Evolutionary conservation across 1,140 invertebrate species (phyloP), one percentile per base, ranked within the genome.

Genomic region (Anadara kagoshimensis): DNA sequence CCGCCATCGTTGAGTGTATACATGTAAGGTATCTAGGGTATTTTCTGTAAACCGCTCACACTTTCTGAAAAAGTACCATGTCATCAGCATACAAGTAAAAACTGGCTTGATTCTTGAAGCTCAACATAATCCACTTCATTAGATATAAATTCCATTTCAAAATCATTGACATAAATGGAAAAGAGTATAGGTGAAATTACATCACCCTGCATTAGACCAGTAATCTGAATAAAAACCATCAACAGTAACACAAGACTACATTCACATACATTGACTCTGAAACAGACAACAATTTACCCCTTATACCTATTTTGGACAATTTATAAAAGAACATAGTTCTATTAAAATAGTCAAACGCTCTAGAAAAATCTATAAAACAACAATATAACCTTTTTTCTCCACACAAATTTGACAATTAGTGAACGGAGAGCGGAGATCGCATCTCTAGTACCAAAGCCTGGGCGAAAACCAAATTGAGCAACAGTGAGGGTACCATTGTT

Each of bases 131-230:
- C 16, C 20, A 20, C 12, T 22, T 44, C 2, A n/a, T n/a, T 59
- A 20, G 8, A 18, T 26, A 26, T 20, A 47, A 45, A 49, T 26
- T 59, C 20, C 29, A n/a, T 26, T 59, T 49, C 45, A 47, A 29
- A n/a, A n/a, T n/a, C n/a, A n/a, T n/a, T 43, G 7, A 53, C 36
- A 43, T 59, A 69, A n/a, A 69, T 18, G 7, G 16, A 5, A 59
- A 69, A 61, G 29, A 59, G 47, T 0, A 69, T 43, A 36, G 41
- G 59, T 16, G 58, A 53, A n/a, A 71, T 24, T n/a, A 63, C 49
- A 20, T 59, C 67, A 16, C 72, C 76, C 36, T 75, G 67, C 44
- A 58, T 70, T 16, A 78, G 51, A n/a, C 72, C 76, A 69, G 49
- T 58, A 59, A 11, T 69, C 66, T 29, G 10, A 58, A 18, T 49